phyloP scores from a whole-genome alignment of 2,797 vertebrate species.

The Huso huso region DNA sequence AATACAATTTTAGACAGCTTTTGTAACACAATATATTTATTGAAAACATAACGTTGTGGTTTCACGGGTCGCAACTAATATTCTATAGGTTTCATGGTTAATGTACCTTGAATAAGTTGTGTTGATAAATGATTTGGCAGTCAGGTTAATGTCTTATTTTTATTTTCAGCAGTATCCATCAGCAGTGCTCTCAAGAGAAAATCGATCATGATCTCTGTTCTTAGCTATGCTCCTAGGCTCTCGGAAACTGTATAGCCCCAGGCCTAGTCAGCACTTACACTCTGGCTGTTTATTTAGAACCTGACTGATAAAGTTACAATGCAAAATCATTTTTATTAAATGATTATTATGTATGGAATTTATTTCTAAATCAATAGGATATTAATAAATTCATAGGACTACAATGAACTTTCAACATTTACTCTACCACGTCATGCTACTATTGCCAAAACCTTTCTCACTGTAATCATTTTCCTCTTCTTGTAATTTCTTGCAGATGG shows the following conservation, averaged over 20 bases:
- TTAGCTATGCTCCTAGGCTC: background rate
- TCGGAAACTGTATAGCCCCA: background rate
- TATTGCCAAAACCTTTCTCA: no score
- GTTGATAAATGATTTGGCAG: background rate
- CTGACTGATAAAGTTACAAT: conserved; percentile 6
- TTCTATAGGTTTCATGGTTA: background rate
- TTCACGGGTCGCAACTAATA: background rate
- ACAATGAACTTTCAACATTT: conserved; percentile 5
- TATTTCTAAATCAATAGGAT: background rate
- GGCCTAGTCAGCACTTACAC: background rate
- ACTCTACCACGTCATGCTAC: no score
- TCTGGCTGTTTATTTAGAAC: background rate
- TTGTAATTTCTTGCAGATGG: conserved; percentile 31
- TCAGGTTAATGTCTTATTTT: background rate
- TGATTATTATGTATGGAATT: background rate
- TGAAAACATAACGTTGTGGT: background rate
- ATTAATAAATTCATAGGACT: conserved; percentile 17
- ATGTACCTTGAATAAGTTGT: background rate
- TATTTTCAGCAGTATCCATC: no score
- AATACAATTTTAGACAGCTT: background rate
- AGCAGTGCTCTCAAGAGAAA: background rate
- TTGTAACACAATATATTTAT: background rate
- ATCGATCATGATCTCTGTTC: background rate
- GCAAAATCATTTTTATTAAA: conserved; percentile 2
- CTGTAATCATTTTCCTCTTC: no score